Percentiles rank a stretch among this genome's conserved stretches.
Evolutionary conservation across 2,113 vertebrate species (phyloP).

Genomic region (Oreochromis niloticus): DNA sequence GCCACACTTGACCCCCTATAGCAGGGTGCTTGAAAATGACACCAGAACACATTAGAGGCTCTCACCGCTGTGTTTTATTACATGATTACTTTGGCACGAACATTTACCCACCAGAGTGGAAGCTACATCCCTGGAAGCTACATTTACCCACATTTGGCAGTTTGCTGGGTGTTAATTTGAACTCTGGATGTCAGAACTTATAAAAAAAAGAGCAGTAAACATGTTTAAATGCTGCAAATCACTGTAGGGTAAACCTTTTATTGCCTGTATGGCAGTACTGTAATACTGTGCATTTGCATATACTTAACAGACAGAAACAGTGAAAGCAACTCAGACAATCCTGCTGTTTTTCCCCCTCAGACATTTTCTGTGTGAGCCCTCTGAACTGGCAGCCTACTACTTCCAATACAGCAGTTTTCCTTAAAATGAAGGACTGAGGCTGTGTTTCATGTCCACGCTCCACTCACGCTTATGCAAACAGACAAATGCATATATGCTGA

Average conservation of each 20-base stretch:
- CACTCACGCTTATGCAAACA: neutral
- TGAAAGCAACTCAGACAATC: neutral
- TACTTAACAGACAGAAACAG: neutral
- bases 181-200: neutral
- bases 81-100: neutral
- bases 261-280: neutral
- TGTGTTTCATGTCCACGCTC: neutral
- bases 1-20: neutral
- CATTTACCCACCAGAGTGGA: neutral
- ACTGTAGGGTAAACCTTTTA: neutral
- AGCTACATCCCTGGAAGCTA: neutral
- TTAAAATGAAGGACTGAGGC: neutral
- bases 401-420: neutral
- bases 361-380: neutral
- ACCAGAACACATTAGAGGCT: neutral
- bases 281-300: neutral
- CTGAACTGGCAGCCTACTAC: neutral
- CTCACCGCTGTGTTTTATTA: neutral
- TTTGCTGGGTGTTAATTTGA: neutral
- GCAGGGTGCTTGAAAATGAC: neutral
- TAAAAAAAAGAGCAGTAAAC: neutral
- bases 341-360: rapidly evolving
- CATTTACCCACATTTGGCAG: neutral
- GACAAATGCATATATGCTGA: neutral
- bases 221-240: neutral